Percentiles rank a stretch among this genome's conserved stretches.
Conservation (phyloP, 2,888 invertebrate genomes). For the Euspilapteryx auroguttella region DNA sequence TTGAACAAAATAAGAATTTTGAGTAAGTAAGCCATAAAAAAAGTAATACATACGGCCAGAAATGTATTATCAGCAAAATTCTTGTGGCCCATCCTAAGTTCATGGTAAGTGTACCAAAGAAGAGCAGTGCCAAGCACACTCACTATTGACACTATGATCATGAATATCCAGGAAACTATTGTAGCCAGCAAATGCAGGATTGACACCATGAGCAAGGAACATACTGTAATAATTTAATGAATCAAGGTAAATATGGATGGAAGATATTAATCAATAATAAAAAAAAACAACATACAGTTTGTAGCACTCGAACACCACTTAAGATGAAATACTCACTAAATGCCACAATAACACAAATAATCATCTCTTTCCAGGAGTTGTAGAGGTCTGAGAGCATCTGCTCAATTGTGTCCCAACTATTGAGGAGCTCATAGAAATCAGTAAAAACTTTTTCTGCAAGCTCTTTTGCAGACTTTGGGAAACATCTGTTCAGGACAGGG, state of each 20-base stretch:
- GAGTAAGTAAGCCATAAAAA: slow-evolving; percentile 2
- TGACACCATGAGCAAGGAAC: slow-evolving; percentile 80
- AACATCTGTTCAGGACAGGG: slow-evolving; percentile 84
- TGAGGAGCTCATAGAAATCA: slow-evolving; percentile 79
- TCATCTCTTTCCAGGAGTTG: slow-evolving; percentile 84
- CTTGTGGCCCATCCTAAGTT: slow-evolving; percentile 65
- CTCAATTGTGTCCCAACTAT: slow-evolving; percentile 87
- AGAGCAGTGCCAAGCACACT: slow-evolving; percentile 77
- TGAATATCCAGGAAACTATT: slow-evolving; percentile 85
- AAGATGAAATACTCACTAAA: slow-evolving; percentile 65
- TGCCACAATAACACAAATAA: slow-evolving; percentile 76
- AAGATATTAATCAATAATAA: not conserved
- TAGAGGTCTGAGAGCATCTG: slow-evolving; percentile 88
- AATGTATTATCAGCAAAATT: slow-evolving; percentile 24
- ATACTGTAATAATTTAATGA: slow-evolving; percentile 70
- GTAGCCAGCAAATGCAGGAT: slow-evolving; percentile 83
- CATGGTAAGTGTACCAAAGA: slow-evolving; percentile 88
- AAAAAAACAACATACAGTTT: too few species aligned
- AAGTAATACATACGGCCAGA: slow-evolving; percentile 29
- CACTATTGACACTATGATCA: slow-evolving; percentile 75
- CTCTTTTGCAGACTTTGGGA: slow-evolving; percentile 74
- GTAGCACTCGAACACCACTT: not conserved
- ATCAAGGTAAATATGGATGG: not conserved
- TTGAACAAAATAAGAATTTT: not conserved
- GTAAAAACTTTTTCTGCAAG: slow-evolving; percentile 64